A percentile compares a stretch with the other conserved stretches of the same genome.
phyloP scores from a whole-genome alignment of 2,797 vertebrate genomes.

The Gallinago nigripennis region DNA sequence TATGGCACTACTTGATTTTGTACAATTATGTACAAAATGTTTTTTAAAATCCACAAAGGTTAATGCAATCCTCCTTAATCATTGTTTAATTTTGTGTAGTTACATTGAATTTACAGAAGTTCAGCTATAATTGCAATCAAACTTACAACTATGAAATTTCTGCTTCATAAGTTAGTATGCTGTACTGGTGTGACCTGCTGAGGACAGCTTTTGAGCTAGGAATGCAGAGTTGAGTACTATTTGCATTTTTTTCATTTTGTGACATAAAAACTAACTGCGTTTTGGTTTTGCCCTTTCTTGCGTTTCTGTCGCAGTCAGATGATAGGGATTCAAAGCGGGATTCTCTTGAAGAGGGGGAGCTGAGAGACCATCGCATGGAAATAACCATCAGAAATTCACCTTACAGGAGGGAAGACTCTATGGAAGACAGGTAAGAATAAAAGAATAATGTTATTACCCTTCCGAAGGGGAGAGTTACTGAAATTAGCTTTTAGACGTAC shows the following conservation, averaged over 20 bases:
- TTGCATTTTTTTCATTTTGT: rapidly evolving
- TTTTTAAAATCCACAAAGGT: rapidly evolving
- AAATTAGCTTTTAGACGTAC: rapidly evolving
- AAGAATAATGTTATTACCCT: not conserved
- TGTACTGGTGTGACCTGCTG: not conserved
- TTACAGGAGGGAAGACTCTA: conserved; percentile 91
- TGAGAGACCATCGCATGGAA: conserved; percentile 97
- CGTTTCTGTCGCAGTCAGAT: conserved; percentile 84
- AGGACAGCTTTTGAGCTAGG: not conserved
- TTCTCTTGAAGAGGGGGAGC: conserved; percentile 97
- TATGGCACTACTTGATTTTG: not conserved
- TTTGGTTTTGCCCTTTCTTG: not conserved
- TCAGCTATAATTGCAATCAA: not conserved
- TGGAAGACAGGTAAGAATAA: conserved; percentile 88
- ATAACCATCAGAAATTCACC: conserved; percentile 98
- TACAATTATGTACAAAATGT: not conserved
- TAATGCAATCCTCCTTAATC: not conserved
- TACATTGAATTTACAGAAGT: not conserved
- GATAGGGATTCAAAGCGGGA: conserved; percentile 96
- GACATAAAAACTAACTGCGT: rapidly evolving
- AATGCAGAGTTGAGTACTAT: rapidly evolving
- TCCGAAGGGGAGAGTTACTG: not conserved
- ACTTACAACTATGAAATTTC: not conserved
- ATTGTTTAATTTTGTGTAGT: not conserved
- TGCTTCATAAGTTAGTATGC: not conserved